These are phyloP conservation scores for Intellagama lesueurii DNA, from an alignment of 2,797 vertebrate genomes.

Conservation along the genomic window DNA sequence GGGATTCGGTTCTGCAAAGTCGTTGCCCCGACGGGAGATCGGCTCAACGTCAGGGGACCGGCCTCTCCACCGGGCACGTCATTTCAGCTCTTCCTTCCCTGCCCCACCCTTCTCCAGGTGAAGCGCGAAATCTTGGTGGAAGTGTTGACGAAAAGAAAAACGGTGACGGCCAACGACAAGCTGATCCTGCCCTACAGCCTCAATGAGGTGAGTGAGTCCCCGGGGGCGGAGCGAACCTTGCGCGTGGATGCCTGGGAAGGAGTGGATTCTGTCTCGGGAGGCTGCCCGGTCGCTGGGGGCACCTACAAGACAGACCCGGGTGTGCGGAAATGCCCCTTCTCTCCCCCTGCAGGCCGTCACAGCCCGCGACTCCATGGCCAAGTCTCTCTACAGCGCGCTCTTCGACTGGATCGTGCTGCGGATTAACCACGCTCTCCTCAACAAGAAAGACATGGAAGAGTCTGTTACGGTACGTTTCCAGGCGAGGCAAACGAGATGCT, in stretches of 20 bases:
- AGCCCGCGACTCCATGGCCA: slow-evolving; percentile 94
- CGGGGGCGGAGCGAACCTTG: too few species aligned
- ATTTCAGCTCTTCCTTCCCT: neutral
- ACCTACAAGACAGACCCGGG: neutral
- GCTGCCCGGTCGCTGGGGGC: too few species aligned
- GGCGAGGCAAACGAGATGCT: too few species aligned
- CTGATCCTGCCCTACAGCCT: slow-evolving; percentile 88
- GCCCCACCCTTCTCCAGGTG: slow-evolving; percentile 80
- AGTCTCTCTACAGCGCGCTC: slow-evolving; percentile 91
- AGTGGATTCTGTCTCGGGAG: too few species aligned
- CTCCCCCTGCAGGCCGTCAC: slow-evolving; percentile 81
- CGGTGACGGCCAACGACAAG: slow-evolving; percentile 81
- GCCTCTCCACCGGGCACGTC: too few species aligned
- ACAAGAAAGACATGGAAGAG: slow-evolving; percentile 92
- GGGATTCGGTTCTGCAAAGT: neutral
- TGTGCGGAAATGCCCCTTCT: neutral
- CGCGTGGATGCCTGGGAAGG: too few species aligned
- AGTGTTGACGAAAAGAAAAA: slow-evolving; percentile 91
- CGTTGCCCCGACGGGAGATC: too few species aligned
- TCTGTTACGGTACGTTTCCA: slow-evolving; percentile 85
- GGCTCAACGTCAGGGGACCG: too few species aligned
- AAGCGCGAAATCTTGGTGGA: slow-evolving; percentile 88
- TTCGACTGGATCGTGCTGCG: slow-evolving; percentile 97
- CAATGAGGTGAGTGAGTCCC: slow-evolving; percentile 80
- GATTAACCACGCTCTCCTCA: slow-evolving; percentile 95